Conservation (phyloP, 2,888 invertebrate genomes). For the Ichneumoninae sp. region DNA sequence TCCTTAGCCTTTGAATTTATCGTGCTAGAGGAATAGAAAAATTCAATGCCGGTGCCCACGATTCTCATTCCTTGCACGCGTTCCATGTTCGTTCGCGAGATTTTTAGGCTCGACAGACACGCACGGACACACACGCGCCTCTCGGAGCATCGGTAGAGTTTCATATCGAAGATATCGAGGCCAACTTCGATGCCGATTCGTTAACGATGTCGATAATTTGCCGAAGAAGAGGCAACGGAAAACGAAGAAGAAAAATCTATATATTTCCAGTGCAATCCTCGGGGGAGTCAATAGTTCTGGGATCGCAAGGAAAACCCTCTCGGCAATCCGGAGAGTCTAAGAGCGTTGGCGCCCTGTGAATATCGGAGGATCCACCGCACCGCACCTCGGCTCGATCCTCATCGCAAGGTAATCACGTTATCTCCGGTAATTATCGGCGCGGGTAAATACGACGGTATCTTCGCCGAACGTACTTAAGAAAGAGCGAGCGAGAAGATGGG, state of each 20-base stretch:
- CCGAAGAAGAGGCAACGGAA: neutral
- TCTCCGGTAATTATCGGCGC: constrained; percentile 61
- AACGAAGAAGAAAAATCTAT: neutral
- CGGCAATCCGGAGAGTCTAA: neutral
- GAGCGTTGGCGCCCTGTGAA: constrained; percentile 10
- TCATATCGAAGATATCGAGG: constrained; percentile 6
- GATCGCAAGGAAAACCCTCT: constrained; percentile 24
- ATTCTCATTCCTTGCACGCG: constrained; percentile 44
- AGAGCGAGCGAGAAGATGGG: constrained; percentile 9
- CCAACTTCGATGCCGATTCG: neutral
- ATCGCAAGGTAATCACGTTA: constrained; percentile 60
- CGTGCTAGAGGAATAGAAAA: constrained; percentile 29
- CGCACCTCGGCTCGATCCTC: constrained; percentile 18
- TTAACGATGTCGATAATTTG: neutral
- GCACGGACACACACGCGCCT: neutral
- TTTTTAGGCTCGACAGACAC: neutral
- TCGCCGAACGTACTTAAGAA: constrained; percentile 19
- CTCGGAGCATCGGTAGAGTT: neutral
- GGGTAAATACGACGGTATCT: constrained; percentile 41
- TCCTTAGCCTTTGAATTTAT: constrained; percentile 52
- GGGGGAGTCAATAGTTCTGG: constrained; percentile 18
- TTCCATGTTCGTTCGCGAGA: neutral
- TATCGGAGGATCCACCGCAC: constrained; percentile 26
- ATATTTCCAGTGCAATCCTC: neutral
- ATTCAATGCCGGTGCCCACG: constrained; percentile 6